Evolutionary conservation across 2,888 invertebrate genomes (phyloP), one percentile per base, ranked within the genome.

Genomic region (Antitype chi): DNA sequence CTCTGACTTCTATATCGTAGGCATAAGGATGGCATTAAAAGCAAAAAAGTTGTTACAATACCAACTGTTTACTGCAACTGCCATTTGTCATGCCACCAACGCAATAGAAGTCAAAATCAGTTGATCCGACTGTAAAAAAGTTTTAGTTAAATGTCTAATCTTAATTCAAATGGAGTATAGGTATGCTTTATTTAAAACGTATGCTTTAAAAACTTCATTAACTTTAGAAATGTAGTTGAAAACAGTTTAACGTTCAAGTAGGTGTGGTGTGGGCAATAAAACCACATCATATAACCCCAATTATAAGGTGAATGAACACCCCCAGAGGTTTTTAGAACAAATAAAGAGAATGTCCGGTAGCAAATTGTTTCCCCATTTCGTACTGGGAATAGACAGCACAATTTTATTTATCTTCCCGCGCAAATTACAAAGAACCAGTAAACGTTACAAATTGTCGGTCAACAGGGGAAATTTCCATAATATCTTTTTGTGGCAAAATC

Each of bases 311-410:
- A 76, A n/a, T 79, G 68, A 71, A 76, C 59, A 69, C 15, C 76
- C 64, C 76, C 20, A 74, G 74, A 77, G 76, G 9, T 74, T 88
- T 62, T 60, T 60, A 38, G 57, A 63, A 76, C 60, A 70, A 86
- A 73, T 53, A 74, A 52, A 71, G 38, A 57, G 55, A 68, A 72
- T 74, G 81, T 66, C 76, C 68, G 72, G 43, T 57, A 68, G 43
- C 52, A 84, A 88, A 78, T 77, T 80, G 76, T 78, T 81, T 78
- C 11, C 15, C 64, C 28, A 7, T 32, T n/a, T 63, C 63, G 84
- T 60, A 64, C 32, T 59, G 87, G 81, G 82, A 79, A 84, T 80
- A 73, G 64, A 76, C 15, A 70, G n/a, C 60, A 71, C 25, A 2
- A 38, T 59, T 81, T 67, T 53, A 70, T 75, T 86, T 78, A 49